Percentiles rank a stretch among this genome's conserved stretches.
Evolutionary conservation across 2,113 vertebrate genomes (phyloP).

Genomic region (Peromyscus leucopus): DNA sequence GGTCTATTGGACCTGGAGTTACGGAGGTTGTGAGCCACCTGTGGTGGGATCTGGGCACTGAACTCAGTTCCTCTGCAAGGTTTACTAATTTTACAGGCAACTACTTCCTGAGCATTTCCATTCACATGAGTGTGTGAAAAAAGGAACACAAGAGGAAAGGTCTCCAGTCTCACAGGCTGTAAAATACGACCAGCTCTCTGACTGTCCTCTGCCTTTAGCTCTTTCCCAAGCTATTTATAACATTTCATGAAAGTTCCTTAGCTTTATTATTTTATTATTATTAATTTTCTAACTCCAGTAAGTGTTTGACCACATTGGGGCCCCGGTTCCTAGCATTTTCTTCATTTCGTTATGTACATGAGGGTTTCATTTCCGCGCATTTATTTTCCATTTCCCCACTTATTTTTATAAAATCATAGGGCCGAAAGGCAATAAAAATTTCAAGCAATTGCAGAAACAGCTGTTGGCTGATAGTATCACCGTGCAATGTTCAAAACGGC

Average conservation of each 20-base stretch:
- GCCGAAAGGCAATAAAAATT: conserved; percentile 54
- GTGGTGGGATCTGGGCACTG: neutral
- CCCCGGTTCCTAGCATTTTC: neutral
- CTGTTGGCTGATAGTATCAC: neutral
- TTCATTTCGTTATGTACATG: conserved; percentile 56
- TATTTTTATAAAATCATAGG: conserved; percentile 66
- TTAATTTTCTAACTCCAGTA: conserved; percentile 26
- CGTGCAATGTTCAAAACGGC: neutral
- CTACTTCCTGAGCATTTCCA: neutral
- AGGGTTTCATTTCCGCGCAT: conserved; percentile 50
- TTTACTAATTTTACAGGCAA: neutral
- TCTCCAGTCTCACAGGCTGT: neutral
- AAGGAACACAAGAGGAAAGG: neutral
- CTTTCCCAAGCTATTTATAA: neutral
- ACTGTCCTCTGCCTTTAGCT: neutral
- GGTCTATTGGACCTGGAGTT: neutral
- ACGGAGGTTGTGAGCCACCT: neutral
- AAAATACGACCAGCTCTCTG: neutral
- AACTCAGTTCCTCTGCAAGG: neutral
- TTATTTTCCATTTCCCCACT: conserved; percentile 53
- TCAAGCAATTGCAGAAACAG: conserved; percentile 62
- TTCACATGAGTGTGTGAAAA: neutral
- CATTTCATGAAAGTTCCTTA: neutral
- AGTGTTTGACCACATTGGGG: neutral
- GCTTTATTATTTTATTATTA: neutral